Percentiles rank a stretch among this genome's conserved stretches.
phyloP scores from a whole-genome alignment of 1,140 invertebrate species.

The Penaeus vannamei region DNA sequence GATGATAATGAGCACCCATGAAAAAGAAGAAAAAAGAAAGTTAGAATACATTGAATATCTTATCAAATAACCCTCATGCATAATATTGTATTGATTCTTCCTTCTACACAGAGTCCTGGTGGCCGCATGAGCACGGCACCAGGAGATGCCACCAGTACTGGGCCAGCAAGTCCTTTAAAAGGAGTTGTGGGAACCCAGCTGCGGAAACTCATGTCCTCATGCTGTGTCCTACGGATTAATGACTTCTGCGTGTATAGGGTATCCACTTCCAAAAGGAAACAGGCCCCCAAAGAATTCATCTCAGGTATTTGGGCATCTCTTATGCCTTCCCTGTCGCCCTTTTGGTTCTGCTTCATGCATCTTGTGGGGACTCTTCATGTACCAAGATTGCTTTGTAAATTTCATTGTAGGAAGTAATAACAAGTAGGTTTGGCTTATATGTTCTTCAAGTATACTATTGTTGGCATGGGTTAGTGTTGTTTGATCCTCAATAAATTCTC shows the following conservation, averaged over 20 bases:
- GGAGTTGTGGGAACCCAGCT: slow-evolving; percentile 76
- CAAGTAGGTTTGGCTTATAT: slow-evolving; percentile 48
- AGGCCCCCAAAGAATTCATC: slow-evolving; percentile 83
- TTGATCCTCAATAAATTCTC: slow-evolving; percentile 19
- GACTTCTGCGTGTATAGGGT: slow-evolving; percentile 91
- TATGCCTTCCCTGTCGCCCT: slow-evolving; percentile 50
- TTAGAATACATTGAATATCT: too few relatives aligned
- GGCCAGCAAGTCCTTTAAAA: slow-evolving; percentile 48
- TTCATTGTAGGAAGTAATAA: slow-evolving; percentile 68
- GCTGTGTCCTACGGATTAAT: slow-evolving; percentile 89
- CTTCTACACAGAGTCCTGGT: neutral
- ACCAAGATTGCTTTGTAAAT: slow-evolving; percentile 59
- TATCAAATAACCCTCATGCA: too few relatives aligned
- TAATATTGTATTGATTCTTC: neutral
- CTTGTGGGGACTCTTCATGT: slow-evolving; percentile 61
- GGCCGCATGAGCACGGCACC: neutral
- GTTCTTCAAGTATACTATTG: slow-evolving; percentile 43
- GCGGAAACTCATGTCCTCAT: slow-evolving; percentile 92
- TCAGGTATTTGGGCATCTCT: slow-evolving; percentile 76
- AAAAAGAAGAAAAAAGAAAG: too few relatives aligned
- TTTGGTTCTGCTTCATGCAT: slow-evolving; percentile 65
- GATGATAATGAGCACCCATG: too few relatives aligned
- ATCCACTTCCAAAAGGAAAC: slow-evolving; percentile 81
- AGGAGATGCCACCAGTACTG: slow-evolving; percentile 4
- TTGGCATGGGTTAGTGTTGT: slow-evolving; percentile 26